phyloP scores from a whole-genome alignment of 2,888 invertebrate species.

The Spilosoma lubricipeda region DNA sequence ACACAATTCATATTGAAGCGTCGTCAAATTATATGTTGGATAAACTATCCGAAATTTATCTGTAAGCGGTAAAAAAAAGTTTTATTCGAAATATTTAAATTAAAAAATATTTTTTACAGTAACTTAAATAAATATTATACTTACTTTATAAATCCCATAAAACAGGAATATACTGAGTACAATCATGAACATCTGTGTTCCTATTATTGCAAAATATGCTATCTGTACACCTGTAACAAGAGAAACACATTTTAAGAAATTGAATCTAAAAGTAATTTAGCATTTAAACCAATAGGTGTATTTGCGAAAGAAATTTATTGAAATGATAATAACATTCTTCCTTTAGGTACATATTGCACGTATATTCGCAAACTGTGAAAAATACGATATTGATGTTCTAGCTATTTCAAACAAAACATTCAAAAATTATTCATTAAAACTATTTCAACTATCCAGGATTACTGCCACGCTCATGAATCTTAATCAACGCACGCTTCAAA shows the following conservation, averaged over 20 bases:
- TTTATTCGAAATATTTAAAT: background rate
- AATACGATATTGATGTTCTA: too few relatives aligned
- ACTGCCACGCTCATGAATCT: too few relatives aligned
- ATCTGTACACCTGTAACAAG: constrained; percentile 92
- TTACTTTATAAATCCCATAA: constrained; percentile 92
- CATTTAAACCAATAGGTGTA: background rate
- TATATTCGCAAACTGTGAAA: too few relatives aligned
- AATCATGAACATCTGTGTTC: constrained; percentile 92
- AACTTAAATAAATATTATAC: constrained; percentile 56
- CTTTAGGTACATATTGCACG: too few relatives aligned
- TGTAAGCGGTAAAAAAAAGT: background rate
- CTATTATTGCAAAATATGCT: constrained; percentile 92
- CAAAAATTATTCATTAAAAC: too few relatives aligned
- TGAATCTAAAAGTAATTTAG: background rate
- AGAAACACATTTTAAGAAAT: constrained; percentile 33
- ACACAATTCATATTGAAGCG: too few relatives aligned
- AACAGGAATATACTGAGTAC: constrained; percentile 90
- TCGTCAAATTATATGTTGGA: too few relatives aligned
- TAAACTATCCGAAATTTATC: too few relatives aligned
- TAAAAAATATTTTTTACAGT: background rate
- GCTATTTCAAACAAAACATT: too few relatives aligned
- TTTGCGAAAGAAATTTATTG: background rate
- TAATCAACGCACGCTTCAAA: too few relatives aligned
- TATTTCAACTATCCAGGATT: too few relatives aligned
- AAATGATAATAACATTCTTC: background rate